Conservation (phyloP, 2,797 vertebrate species). For the Onychomys arenicola region DNA sequence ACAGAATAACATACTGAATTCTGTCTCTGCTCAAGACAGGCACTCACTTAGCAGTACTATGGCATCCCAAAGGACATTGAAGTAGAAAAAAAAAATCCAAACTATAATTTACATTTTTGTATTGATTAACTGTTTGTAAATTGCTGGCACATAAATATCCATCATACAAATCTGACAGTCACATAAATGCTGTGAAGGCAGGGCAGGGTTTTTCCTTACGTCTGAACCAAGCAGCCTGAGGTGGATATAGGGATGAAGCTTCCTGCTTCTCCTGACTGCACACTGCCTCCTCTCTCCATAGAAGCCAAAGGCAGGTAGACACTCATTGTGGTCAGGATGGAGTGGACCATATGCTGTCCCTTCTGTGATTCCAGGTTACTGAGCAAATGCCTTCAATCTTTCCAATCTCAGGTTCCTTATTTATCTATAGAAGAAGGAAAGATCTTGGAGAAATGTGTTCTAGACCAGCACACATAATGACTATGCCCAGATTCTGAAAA, state of each 20-base stretch:
- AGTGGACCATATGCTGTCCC: rapidly evolving
- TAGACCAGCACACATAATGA: not conserved
- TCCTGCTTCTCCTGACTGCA: not conserved
- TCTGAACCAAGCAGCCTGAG: not conserved
- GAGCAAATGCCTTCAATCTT: not conserved
- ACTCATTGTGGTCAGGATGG: rapidly evolving
- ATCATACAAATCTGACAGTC: not conserved
- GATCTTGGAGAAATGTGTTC: not conserved
- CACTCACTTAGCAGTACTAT: not conserved
- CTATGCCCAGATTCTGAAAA: not conserved
- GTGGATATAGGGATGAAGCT: rapidly evolving
- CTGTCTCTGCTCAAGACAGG: not conserved
- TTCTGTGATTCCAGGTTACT: not conserved
- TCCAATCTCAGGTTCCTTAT: not conserved
- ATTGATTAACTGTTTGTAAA: slow-evolving; percentile 55
- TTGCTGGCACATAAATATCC: not conserved
- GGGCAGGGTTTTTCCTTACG: not conserved
- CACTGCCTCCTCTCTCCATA: not conserved
- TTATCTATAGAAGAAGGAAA: not conserved
- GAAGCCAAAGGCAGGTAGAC: not conserved
- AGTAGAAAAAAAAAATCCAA: slow-evolving; percentile 35
- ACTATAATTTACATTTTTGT: slow-evolving; percentile 31
- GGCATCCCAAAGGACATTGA: not conserved
- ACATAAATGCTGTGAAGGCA: not conserved
- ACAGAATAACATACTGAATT: slow-evolving; percentile 18